Evolutionary conservation across 1,140 invertebrate genomes (phyloP), one percentile per base, ranked within the genome.

Genomic region (Eulimnadia texana): DNA sequence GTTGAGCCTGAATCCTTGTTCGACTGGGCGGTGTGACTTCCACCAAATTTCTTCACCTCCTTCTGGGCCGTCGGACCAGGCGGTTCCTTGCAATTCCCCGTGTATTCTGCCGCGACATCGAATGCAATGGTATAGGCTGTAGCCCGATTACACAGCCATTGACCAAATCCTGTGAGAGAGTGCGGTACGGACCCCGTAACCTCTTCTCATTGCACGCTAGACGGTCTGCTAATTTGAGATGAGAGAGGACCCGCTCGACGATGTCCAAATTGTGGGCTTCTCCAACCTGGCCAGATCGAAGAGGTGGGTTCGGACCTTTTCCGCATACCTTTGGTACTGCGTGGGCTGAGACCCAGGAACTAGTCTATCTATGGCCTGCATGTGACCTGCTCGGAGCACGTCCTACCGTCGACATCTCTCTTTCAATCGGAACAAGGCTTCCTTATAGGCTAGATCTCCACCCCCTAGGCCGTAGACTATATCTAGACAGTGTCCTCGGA

Each of bases 371-470:
- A 53, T 23, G 11, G 1, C 52, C 1, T 53, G 52, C 10, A 53
- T 23, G 24, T 53, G 52, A 1, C 10, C 52, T 16, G 20, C 52
- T 53, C 52, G 11, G 13, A 53, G 20, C 11, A 53, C 52, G 24
- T 1, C 52, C 19, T 19, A 19, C 10, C 52, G 52, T 1, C 52
- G 10, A 53, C 52, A 53, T 53, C 20, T 53, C 24, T 53, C 52
- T 25, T 53, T 53, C 24, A 53, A 20, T 19, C 54, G 25, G 1
- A 57, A 11, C 20, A 53, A 25, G 11, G 52, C 52, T 53, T 53
- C 52, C 52, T 53, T 53, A 19, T 53, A 53, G 10, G 54, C 54
- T 11, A 19, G 24, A 19, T 56, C 54, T 24, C 54, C 54, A n/a
- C 54, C 25, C 29, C 52, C 52, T 11, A 53, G 52, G 20, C 52